Evolutionary conservation across 2,797 vertebrate genomes (phyloP).

Genomic region (Yasuhikotakia modesta): DNA sequence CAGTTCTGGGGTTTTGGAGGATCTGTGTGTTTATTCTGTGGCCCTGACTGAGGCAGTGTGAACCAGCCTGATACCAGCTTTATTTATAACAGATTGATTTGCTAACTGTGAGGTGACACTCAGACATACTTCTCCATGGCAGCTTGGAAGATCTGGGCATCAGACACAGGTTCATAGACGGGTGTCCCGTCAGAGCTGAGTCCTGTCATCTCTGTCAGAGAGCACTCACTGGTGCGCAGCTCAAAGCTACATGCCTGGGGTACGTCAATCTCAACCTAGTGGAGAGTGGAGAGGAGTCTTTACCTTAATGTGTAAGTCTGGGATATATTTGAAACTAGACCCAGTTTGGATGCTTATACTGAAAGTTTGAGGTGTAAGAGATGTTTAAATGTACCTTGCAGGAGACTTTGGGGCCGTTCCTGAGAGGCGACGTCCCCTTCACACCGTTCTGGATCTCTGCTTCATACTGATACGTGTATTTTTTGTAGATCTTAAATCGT

Average conservation of each 20-base stretch:
- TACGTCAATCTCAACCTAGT: conserved; percentile 89
- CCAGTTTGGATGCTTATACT: not conserved
- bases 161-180: conserved; percentile 77
- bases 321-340: not conserved
- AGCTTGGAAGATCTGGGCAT: conserved; percentile 78
- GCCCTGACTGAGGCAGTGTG: too few relatives aligned
- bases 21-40: too few relatives aligned
- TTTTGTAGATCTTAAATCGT: conserved; percentile 85
- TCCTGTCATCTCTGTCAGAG: conserved; percentile 79
- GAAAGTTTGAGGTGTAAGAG: not conserved
- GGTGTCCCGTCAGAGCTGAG: conserved; percentile 70
- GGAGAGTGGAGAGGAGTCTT: conserved; percentile 33
- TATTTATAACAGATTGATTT: too few relatives aligned
- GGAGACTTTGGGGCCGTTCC: conserved; percentile 82
- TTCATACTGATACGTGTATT: conserved; percentile 86
- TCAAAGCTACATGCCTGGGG: conserved; percentile 87
- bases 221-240: conserved; percentile 84
- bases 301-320: not conserved
- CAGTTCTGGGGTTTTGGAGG: too few relatives aligned
- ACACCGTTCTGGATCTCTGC: conserved; percentile 83
- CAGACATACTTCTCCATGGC: conserved; percentile 86
- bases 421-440: conserved; percentile 76
- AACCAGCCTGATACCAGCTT: not conserved
- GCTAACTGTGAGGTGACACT: not conserved
- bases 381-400: conserved; percentile 79